Percentiles rank a stretch among this genome's conserved stretches.
These are phyloP conservation scores for Eulemur albifrons DNA, from an alignment of 2,797 vertebrate species.

Conservation along the genomic window DNA sequence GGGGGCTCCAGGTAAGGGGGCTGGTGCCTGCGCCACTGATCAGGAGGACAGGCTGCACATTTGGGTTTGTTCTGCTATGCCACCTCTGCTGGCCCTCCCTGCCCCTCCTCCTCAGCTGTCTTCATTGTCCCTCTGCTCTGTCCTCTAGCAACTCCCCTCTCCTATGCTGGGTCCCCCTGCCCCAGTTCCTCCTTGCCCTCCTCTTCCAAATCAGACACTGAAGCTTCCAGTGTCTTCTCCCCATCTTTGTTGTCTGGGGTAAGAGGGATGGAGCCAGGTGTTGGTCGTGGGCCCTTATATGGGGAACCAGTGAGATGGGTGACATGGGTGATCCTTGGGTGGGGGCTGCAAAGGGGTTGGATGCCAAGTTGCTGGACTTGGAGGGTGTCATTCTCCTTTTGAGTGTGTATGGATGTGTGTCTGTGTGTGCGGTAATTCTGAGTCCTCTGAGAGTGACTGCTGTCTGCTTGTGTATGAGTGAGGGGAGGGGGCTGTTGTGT, in stretches of 20 bases:
- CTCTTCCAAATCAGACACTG: neutral
- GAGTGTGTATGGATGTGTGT: neutral
- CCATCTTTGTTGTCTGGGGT: too few relatives aligned
- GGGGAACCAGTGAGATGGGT: neutral
- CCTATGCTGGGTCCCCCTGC: neutral
- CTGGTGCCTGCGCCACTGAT: neutral
- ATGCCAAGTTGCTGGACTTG: neutral
- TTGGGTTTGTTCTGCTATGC: neutral
- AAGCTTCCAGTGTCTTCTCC: neutral
- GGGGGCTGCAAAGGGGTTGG: neutral
- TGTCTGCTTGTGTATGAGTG: neutral
- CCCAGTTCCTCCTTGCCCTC: neutral
- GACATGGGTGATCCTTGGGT: neutral
- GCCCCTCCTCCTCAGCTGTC: neutral
- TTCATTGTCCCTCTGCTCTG: neutral
- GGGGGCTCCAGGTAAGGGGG: constrained; percentile 80
- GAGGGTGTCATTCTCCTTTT: neutral
- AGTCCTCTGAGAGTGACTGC: neutral
- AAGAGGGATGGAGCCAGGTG: neutral
- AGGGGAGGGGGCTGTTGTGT: neutral
- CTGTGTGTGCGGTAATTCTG: neutral
- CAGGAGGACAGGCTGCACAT: neutral
- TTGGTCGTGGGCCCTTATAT: neutral
- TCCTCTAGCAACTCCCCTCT: neutral
- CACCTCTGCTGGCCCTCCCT: neutral